Evolutionary conservation across 2,113 vertebrate genomes (phyloP), one percentile per base, ranked within the genome.

Genomic region (Isichthys henryi): DNA sequence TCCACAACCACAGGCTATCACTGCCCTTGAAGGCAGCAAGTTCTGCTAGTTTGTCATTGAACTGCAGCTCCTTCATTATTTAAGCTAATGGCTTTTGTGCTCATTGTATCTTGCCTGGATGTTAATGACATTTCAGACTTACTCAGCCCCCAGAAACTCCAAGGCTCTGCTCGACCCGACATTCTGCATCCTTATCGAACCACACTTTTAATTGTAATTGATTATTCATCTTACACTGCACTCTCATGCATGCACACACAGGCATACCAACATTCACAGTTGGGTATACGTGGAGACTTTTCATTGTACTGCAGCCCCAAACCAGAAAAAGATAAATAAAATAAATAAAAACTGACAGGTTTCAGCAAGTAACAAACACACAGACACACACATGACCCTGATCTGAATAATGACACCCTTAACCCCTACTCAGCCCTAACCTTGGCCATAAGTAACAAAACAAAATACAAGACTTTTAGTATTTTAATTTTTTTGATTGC

Each of bases 51-150:
- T 80, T 84, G 39, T 84, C 82, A 84, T 84, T 84, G 82, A 39
- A 31, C 52, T 85, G 43, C 87, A 46, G 56, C 39, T 84, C 45
- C 39, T 84, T 84, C 39, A 84, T 45, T 45, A 46, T 84, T 84
- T 84, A 45, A 84, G 82, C 45, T 84, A 46, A 43, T 84, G 45
- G 45, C 21, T 23, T 46, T 46, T 23, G 39, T 48, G 39, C 82
- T 84, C 21, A 84, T 84, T 84, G 82, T 84, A 46, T 48, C 82
- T 23, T 48, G 9, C 43, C 39, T 46, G 43, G 23, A 84, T 84
- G 45, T 46, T 84, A 84, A 84, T 48, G 43, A 84, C 23, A 48
- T 86, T 86, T 86, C 50, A 85, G 49, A 80, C 70, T 88, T 39
- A 88, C 15, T 48, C 48, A 80, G 70, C 70, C 48, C 27, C 49